Base-by-base conservation (phyloP, 1,140 invertebrate genomes). In the Megalopta genalis region DNA sequence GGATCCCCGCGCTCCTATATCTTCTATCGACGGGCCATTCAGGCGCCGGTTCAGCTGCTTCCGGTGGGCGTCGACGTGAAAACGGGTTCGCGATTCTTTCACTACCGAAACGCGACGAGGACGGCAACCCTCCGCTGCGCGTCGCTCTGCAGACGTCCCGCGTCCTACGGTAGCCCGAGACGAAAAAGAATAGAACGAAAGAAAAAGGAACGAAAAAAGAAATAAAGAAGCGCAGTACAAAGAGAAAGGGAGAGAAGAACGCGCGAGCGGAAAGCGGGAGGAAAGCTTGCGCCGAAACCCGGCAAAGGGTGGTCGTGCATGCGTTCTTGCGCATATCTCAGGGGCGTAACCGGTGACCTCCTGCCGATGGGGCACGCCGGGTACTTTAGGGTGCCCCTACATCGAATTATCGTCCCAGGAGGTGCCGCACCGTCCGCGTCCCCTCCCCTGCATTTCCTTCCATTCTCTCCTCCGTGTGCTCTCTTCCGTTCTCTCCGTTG, bases 71-170 rank as follows among this genome's bases (percentile, higher is more conserved):
- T 92, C 76, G 21, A 90, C 87, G 86, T 88, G 90, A 87, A 93
- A 93, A 93, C 92, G 92, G 92, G 92, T 93, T 93, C 90, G 91
- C 91, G 91, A 93, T 90, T 91, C 84, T 89, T 88, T 57, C 86
- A 62, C 49, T 63, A 62, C 39, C 78, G 78, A 80, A 80, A 76
- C 60, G 85, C 85, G 76, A 82, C 69, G 73, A 77, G 82, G 42
- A 8, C 42, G 12, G 54, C 68, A 80, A 71, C 79, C 72, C 74
- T 37, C 64, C 65, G 74, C 39, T 64, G 77, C 57, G 77, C 57
- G 77, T 72, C 77, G 75, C 42, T 14, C 62, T 82, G 76, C 37
- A 27, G n/a, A 25, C 78, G 70, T 60, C 23, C 64, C 27, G 21
- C 78, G 70, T 60, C 23, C 64, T 46, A 65, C 39, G 73, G 64